Evolutionary conservation across 2,797 vertebrate species (phyloP).

Genomic region (Bradypus variegatus): DNA sequence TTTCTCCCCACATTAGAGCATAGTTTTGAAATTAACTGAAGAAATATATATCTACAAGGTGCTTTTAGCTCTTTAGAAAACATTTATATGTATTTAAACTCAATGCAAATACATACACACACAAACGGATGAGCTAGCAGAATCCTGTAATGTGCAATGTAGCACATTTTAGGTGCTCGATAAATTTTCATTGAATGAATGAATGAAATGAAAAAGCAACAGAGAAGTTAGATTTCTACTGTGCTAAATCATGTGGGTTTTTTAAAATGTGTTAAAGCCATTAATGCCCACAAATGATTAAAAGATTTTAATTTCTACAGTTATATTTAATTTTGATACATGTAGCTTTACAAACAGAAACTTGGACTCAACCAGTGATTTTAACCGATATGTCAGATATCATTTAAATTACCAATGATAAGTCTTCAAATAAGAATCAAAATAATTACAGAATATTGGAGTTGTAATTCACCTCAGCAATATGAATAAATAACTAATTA

Average conservation of each 20-base stretch:
- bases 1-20: background rate
- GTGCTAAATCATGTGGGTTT: background rate
- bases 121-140: background rate
- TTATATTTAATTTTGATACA: slow-evolving; percentile 24
- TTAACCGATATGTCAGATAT: background rate
- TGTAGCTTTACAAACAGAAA: background rate
- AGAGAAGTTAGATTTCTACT: background rate
- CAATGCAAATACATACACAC: background rate
- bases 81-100: slow-evolving; percentile 22
- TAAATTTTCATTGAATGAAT: background rate
- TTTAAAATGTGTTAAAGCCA: background rate
- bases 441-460: slow-evolving; percentile 5
- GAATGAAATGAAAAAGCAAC: background rate
- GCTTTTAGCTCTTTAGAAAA: slow-evolving; percentile 5
- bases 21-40: slow-evolving; percentile 23
- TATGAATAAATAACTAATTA: background rate
- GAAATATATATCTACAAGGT: background rate
- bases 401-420: slow-evolving; percentile 9
- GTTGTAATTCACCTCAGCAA: background rate
- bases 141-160: background rate
- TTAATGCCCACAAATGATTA: background rate
- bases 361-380: background rate
- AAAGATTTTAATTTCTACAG: background rate
- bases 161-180: background rate
- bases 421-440: background rate